Conservation (phyloP, 2,888 invertebrate genomes). For the Charanyca ferruginea region DNA sequence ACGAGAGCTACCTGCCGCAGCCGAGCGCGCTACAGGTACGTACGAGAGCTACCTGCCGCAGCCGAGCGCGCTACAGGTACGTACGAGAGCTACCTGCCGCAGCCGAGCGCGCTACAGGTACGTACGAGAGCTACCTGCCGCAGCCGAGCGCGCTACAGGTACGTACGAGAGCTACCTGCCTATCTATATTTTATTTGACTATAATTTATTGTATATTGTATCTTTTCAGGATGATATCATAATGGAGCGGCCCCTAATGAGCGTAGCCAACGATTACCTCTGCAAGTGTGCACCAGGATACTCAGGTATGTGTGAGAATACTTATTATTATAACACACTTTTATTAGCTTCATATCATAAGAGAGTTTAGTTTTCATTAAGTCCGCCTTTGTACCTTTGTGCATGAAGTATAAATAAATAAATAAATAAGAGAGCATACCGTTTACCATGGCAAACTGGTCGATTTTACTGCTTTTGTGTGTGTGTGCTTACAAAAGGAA, state of each 20-base stretch:
- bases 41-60: conserved; percentile 97
- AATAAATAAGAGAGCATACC: too few relatives aligned
- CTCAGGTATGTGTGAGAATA: conserved; percentile 94
- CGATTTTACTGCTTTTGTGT: too few relatives aligned
- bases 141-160: conserved; percentile 76
- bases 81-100: conserved; percentile 97
- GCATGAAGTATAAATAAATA: too few relatives aligned
- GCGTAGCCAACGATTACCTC: conserved; percentile 93
- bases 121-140: conserved; percentile 97
- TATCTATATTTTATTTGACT: too few relatives aligned
- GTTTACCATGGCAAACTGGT: too few relatives aligned
- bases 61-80: conserved; percentile 71
- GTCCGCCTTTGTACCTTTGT: too few relatives aligned
- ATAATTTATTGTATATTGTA: neutral
- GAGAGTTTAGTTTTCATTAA: too few relatives aligned
- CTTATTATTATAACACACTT: too few relatives aligned
- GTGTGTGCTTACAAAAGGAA: too few relatives aligned
- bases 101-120: conserved; percentile 76
- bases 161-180: too few relatives aligned
- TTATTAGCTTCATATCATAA: too few relatives aligned
- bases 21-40: conserved; percentile 71
- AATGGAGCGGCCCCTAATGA: conserved; percentile 83
- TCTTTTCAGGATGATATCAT: conserved; percentile 85
- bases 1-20: conserved; percentile 96
- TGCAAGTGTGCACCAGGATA: conserved; percentile 99